Percentiles rank a stretch among this genome's conserved stretches.
phyloP scores from a whole-genome alignment of 2,888 invertebrate genomes.

The Prostheceraeus crozeri region DNA sequence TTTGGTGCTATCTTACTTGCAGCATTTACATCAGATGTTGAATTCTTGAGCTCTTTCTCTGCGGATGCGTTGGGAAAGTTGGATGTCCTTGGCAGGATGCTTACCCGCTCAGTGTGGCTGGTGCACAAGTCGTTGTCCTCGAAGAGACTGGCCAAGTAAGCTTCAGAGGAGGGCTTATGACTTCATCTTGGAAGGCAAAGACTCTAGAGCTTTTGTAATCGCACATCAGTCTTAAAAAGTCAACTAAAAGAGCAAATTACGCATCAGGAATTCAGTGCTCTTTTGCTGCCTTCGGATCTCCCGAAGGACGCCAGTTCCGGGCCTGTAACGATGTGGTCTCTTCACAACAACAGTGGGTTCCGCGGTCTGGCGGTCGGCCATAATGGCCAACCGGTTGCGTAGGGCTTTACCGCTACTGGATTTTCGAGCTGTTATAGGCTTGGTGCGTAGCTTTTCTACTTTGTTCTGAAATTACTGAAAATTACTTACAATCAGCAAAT shows the following conservation, averaged over 20 bases:
- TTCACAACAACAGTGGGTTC: background rate
- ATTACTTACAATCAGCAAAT: too few species aligned
- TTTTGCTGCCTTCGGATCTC: constrained; percentile 20
- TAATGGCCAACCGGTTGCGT: background rate
- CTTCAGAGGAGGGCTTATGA: too few species aligned
- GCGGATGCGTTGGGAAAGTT: too few species aligned
- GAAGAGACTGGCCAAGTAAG: background rate
- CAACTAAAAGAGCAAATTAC: constrained; percentile 2
- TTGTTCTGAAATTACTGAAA: background rate
- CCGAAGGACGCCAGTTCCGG: background rate
- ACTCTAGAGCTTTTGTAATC: constrained; percentile 3
- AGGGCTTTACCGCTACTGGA: background rate
- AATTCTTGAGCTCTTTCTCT: too few species aligned
- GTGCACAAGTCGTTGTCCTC: constrained; percentile 32
- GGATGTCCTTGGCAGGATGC: too few species aligned
- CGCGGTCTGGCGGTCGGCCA: background rate
- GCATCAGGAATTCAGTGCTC: constrained; percentile 2
- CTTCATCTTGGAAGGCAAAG: constrained; percentile 5
- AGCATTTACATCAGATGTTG: too few species aligned
- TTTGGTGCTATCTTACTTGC: too few species aligned
- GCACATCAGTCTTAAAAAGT: background rate
- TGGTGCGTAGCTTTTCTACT: background rate
- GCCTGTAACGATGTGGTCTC: constrained; percentile 5
- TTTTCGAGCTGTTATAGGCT: constrained; percentile 29
- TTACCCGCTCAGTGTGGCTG: constrained; percentile 37